Evolutionary conservation across 2,113 vertebrate genomes (phyloP).

Genomic region (Rattus rattus): DNA sequence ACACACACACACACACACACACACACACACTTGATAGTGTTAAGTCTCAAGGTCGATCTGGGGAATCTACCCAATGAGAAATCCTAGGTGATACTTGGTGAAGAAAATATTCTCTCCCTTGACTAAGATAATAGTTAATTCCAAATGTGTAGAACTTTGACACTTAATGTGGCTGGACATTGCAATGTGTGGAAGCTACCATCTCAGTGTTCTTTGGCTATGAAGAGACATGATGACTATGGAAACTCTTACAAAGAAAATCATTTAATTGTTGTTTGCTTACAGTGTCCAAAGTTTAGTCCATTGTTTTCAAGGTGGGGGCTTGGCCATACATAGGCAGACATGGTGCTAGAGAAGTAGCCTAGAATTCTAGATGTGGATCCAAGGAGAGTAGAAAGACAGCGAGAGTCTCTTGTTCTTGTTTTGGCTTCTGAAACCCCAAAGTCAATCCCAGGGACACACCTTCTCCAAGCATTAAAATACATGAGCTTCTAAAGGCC

Average conservation of each 20-base stretch:
- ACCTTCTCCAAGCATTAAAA: background rate
- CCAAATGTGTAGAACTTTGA: background rate
- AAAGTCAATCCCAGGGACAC: background rate
- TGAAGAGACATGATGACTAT: background rate
- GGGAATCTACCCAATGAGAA: background rate
- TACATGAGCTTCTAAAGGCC: background rate
- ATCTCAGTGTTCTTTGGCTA: background rate
- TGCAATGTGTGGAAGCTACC: background rate
- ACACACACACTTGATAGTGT: background rate
- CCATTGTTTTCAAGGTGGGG: background rate
- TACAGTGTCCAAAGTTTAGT: background rate
- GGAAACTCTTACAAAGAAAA: background rate
- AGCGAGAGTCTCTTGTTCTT: background rate
- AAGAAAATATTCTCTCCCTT: background rate
- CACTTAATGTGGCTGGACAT: background rate
- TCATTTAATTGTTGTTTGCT: background rate
- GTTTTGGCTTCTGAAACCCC: background rate
- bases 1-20: background rate
- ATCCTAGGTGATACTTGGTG: background rate
- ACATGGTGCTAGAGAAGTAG: background rate
- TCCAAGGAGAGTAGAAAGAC: background rate
- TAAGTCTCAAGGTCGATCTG: background rate
- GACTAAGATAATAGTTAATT: background rate
- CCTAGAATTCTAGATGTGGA: background rate
- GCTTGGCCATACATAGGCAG: background rate